A percentile compares a stretch with the other conserved stretches of the same genome.
Conservation (phyloP, 2,888 invertebrate species). For the Mellilla xanthometata region DNA sequence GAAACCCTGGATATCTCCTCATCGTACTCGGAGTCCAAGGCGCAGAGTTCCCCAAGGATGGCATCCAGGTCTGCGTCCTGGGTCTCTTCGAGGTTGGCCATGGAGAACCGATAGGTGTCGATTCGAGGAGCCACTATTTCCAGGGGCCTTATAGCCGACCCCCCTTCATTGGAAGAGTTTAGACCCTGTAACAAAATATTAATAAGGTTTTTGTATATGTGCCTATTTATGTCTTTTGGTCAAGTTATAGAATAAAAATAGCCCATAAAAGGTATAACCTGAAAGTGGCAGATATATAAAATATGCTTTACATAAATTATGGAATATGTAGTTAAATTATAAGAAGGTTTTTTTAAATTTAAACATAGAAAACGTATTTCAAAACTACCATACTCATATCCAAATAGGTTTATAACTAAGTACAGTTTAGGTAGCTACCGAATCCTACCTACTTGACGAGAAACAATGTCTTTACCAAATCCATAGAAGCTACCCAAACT, state of each 20-base stretch:
- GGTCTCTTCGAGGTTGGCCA: conserved; percentile 97
- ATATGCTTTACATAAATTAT: too few relatives aligned
- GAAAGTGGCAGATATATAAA: too few relatives aligned
- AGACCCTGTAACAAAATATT: conserved; percentile 84
- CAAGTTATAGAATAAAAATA: too few relatives aligned
- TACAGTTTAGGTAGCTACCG: too few relatives aligned
- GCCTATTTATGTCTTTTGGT: too few relatives aligned
- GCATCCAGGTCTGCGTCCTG: conserved; percentile 98
- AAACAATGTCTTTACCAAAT: conserved; percentile 22
- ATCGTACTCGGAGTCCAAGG: conserved; percentile 89
- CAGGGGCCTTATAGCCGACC: conserved; percentile 84
- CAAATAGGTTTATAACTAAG: too few relatives aligned
- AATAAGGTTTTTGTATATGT: background rate
- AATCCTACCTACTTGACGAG: background rate
- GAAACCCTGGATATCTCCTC: conserved; percentile 79
- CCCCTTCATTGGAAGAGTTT: conserved; percentile 76
- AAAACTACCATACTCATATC: too few relatives aligned
- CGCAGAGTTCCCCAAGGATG: conserved; percentile 96
- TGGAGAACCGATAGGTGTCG: conserved; percentile 95
- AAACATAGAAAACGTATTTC: too few relatives aligned
- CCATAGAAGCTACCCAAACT: conserved; percentile 32
- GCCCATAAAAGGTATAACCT: too few relatives aligned
- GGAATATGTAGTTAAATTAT: too few relatives aligned
- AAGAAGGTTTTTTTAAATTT: too few relatives aligned
- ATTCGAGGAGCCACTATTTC: conserved; percentile 92